Evolutionary conservation across 2,888 invertebrate species (phyloP).

Genomic region (Dioctria rufipes): DNA sequence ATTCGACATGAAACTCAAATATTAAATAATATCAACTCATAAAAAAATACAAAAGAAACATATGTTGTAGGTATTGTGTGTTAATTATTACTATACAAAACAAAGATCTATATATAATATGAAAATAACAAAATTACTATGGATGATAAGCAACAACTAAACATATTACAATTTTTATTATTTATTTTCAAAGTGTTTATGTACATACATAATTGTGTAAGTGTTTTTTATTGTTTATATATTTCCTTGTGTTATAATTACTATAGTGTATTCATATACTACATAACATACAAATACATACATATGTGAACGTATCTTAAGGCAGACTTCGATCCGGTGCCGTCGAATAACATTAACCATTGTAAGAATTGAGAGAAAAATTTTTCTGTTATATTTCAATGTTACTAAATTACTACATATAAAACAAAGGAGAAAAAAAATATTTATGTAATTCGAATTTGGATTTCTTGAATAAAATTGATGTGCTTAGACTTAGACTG

Average conservation of each 20-base stretch:
- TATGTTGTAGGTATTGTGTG: constrained; percentile 50
- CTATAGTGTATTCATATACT: no score
- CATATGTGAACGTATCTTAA: constrained; percentile 27
- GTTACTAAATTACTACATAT: not conserved
- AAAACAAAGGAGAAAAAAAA: not conserved
- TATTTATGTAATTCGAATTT: no score
- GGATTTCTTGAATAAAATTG: not conserved
- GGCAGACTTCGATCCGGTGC: constrained; percentile 21
- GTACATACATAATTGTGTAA: constrained; percentile 46
- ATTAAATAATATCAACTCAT: constrained; percentile 30
- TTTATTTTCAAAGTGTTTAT: constrained; percentile 47
- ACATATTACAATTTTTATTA: constrained; percentile 45
- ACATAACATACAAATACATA: not conserved
- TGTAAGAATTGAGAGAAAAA: not conserved
- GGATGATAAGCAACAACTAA: constrained; percentile 39
- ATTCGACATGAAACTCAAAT: constrained; percentile 18
- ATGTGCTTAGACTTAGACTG: constrained; percentile 13
- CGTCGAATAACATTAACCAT: not conserved
- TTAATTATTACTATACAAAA: constrained; percentile 48
- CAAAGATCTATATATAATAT: constrained; percentile 50
- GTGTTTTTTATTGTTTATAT: constrained; percentile 47
- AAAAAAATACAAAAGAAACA: constrained; percentile 24
- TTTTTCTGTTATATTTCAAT: not conserved
- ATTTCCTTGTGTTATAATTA: constrained; percentile 14
- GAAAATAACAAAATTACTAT: constrained; percentile 30